Evolutionary conservation across 2,888 invertebrate species (phyloP), one percentile per base, ranked within the genome.

Genomic region (Slavum lentiscoides): DNA sequence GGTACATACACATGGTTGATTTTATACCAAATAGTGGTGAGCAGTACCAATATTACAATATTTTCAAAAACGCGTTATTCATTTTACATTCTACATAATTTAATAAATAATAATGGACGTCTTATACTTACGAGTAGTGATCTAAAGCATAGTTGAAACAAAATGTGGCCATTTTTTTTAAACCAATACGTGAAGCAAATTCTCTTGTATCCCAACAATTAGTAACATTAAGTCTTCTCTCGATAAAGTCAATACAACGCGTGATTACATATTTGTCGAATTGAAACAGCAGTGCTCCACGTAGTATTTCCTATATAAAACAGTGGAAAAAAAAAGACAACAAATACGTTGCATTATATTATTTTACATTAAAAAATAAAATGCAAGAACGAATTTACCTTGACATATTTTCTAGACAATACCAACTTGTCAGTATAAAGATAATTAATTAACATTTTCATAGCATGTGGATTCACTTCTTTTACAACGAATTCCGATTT

Each of bases 381-480:
- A 68, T 17, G 53, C 23, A 21, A 53, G 30, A 17, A 68, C 30
- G 6, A 68, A 68, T 53, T 30, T 23, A 72, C 70, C 21, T 72
- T n/a, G 4, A 72, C 19, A 72, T 72, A 30, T 39, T 72, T n/a
- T 72, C 39, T 58, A 39, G 58, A 37, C 15, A 72, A 13, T 11
- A 21, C 5, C 39, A 59, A 72, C 30, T 72, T 19, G 13, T 37
- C 58, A 15, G 59, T 39, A 58, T 72, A 72, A 59, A 72, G 37
- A 59, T 59, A 72, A 13, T 59, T 21, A 1, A 72, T 58, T 37
- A 72, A 58, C n/a, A 21, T 11, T n/a, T n/a, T 39, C 21, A 72
- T 59, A 2, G n/a, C 58, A 13, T 15, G 2, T 59, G n/a, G n/a
- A 39, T 37, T 39, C 59, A 72, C 13, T 21, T 21, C 15, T 43